Conservation (phyloP, 2,113 vertebrate genomes). For the Andinoacara biseriatus region DNA sequence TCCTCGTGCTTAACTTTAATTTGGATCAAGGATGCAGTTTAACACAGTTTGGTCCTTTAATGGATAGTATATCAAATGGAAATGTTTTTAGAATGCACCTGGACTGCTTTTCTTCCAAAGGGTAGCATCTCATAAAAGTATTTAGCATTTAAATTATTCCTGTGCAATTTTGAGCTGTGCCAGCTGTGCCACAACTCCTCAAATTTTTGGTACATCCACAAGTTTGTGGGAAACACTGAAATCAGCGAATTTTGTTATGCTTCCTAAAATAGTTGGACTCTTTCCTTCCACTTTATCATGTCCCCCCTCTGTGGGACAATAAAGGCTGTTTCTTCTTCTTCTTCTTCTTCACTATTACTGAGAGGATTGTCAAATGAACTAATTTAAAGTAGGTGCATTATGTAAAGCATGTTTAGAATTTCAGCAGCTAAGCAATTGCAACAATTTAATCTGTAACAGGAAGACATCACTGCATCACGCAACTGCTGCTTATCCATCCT, state of each 20-base stretch:
- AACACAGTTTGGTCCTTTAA: neutral
- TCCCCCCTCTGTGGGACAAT: too few relatives aligned
- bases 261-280: neutral
- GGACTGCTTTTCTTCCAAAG: neutral
- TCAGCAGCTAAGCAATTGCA: neutral
- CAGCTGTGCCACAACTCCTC: too few relatives aligned
- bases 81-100: neutral
- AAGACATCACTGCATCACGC: neutral
- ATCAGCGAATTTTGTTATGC: neutral
- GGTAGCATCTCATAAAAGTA: neutral
- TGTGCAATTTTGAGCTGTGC: neutral
- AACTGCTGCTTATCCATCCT: too few relatives aligned
- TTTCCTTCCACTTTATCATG: too few relatives aligned
- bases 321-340: too few relatives aligned
- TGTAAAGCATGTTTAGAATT: neutral
- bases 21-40: too few relatives aligned
- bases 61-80: neutral
- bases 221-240: neutral
- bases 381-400: neutral
- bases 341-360: neutral
- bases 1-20: too few relatives aligned
- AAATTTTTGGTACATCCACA: neutral
- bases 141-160: too few relatives aligned
- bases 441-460: neutral
- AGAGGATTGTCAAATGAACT: neutral